Evolutionary conservation across 2,888 invertebrate species (phyloP), one percentile per base, ranked within the genome.

Genomic region (Agrotis clavis): DNA sequence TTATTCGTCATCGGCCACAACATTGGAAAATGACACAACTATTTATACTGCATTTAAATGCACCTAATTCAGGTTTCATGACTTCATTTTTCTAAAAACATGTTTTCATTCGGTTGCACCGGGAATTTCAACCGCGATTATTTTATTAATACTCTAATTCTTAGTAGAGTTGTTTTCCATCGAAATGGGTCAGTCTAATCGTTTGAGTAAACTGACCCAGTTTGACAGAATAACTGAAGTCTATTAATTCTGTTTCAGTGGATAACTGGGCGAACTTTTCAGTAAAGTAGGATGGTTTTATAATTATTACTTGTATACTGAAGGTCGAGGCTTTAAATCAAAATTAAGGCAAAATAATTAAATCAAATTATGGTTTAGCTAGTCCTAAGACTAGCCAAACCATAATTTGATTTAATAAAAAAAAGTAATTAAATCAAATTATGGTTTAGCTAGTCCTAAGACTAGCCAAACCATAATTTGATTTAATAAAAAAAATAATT

Each of bases 171-270:
- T 53, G 25, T 47, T 63, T 50, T 30, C 21, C 35, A 30, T 51
- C 47, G 45, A 71, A 76, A 21, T 71, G 35, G 64, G 54, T 41
- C 79, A 78, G 41, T 25, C 18, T 48, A n/a, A 64, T 71, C 41
- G 7, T 35, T 1, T 6, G 35, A 35, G 35, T n/a, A 35, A 57
- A 57, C 57, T 35, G 57, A 57, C 57, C 57, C 14, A 57, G 14
- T n/a, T 57, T n/a, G 41, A 35, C 14, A 45, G 41, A 35, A 57
- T 57, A 57, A 57, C 35, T 57, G 35, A 6, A 19, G 19, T 18
- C 18, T 30, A 9, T 6, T 7, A 18, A 30, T 19, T 65, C 0
- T 9, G 19, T 66, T 47, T 19, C 19, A 18, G 30, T 30, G 18
- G 14, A 9, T 30, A 30, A 4, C 13, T 14, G n/a, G 14, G 21